phyloP scores from a whole-genome alignment of 2,113 vertebrate genomes.

The Bos taurus region DNA sequence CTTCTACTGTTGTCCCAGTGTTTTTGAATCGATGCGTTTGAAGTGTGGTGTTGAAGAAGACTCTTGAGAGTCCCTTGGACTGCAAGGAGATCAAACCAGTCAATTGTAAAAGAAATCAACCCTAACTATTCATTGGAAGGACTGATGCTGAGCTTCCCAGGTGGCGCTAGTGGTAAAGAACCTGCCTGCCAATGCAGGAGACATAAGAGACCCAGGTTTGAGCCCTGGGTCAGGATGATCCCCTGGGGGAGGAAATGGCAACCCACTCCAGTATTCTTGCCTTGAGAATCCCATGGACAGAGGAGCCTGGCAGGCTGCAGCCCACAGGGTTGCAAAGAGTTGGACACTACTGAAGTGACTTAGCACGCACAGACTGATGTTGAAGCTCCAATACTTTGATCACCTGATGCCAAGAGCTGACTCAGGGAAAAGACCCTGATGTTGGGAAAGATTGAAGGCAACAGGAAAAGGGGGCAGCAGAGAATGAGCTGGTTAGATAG shows the following conservation, averaged over 20 bases:
- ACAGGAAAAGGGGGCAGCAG: background rate
- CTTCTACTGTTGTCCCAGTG: background rate
- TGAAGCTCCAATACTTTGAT: background rate
- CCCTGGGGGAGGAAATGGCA: background rate
- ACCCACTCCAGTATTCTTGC: background rate
- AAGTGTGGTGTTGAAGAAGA: background rate
- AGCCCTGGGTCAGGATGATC: background rate
- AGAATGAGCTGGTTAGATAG: background rate
- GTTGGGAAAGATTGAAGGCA: background rate
- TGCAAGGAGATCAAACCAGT: background rate
- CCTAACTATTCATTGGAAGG: background rate
- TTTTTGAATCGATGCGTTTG: background rate
- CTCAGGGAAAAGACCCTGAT: background rate
- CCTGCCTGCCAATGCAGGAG: background rate
- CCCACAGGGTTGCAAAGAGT: background rate
- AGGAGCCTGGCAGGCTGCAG: background rate
- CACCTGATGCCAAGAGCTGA: background rate
- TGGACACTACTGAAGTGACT: background rate
- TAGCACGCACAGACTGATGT: background rate
- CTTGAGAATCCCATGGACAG: background rate
- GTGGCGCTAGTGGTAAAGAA: background rate
- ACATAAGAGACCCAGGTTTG: background rate
- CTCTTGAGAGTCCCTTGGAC: background rate
- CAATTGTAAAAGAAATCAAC: background rate
- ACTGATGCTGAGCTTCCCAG: background rate